These are phyloP conservation scores for Montipora efflorescens DNA, from an alignment of 64 coral and sea anemone genomes.

Conservation along the genomic window DNA sequence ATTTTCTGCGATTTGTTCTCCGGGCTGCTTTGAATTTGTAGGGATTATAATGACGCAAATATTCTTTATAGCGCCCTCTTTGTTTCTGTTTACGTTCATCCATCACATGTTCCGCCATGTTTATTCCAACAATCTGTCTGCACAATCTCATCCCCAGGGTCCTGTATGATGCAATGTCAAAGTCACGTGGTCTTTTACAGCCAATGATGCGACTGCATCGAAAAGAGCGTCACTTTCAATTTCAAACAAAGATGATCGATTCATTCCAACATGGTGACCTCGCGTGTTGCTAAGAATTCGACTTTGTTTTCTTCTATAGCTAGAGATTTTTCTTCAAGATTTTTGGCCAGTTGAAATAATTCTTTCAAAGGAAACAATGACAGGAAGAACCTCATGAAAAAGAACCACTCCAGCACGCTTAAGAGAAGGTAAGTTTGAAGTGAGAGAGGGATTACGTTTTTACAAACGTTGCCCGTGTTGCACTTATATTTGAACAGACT, in stretches of 20 bases:
- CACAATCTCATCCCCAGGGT: not conserved
- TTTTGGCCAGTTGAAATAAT: not conserved
- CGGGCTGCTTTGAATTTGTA: conserved; percentile 13
- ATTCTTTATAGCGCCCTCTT: not conserved
- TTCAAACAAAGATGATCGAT: not conserved
- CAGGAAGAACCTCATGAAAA: not conserved
- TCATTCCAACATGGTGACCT: not conserved
- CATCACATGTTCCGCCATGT: not conserved
- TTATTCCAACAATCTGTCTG: not conserved
- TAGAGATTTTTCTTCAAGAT: not conserved
- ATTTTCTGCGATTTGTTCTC: not conserved
- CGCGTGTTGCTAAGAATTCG: not conserved
- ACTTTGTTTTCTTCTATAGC: not conserved
- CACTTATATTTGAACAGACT: too few relatives aligned
- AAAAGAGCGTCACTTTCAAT: not conserved
- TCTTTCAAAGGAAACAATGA: not conserved
- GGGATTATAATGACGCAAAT: conserved; percentile 16
- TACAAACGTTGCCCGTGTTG: too few relatives aligned
- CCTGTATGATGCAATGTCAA: not conserved
- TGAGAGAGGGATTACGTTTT: not conserved
- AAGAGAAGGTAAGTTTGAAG: conserved; percentile 6
- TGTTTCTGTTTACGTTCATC: not conserved
- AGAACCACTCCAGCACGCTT: not conserved
- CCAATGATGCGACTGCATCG: not conserved
- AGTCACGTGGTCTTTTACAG: not conserved